phyloP scores from a whole-genome alignment of 2,797 vertebrate species.

The Leptatherina wallacei region DNA sequence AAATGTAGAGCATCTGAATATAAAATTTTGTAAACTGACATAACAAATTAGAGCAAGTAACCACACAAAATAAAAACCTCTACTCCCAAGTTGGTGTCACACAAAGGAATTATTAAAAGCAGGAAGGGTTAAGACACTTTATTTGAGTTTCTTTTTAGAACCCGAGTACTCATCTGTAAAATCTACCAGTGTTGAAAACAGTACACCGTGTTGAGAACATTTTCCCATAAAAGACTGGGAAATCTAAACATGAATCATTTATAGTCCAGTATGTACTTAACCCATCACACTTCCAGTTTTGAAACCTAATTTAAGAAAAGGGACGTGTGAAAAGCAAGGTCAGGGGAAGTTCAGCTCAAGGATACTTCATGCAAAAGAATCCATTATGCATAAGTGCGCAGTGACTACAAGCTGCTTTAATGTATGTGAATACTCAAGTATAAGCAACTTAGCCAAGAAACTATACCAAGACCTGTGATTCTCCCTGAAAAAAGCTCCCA shows the following conservation, averaged over 20 bases:
- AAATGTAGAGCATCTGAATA: slow-evolving; percentile 50
- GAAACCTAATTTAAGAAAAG: slow-evolving; percentile 30
- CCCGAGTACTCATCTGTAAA: slow-evolving; percentile 32
- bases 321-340: slow-evolving; percentile 25
- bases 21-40: slow-evolving; percentile 44
- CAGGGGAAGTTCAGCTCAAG: slow-evolving; percentile 55
- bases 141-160: slow-evolving; percentile 28
- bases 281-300: slow-evolving; percentile 30
- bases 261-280: slow-evolving; percentile 33
- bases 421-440: slow-evolving; percentile 28
- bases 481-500: slow-evolving; percentile 5
- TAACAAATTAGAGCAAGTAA: slow-evolving; percentile 12
- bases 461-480: slow-evolving; percentile 5
- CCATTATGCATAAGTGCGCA: slow-evolving; percentile 36
- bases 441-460: slow-evolving; percentile 12
- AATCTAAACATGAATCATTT: slow-evolving; percentile 47
- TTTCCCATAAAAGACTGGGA: slow-evolving; percentile 31
- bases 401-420: slow-evolving; percentile 29
- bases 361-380: slow-evolving; percentile 53
- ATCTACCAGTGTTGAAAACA: slow-evolving; percentile 15
- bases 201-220: slow-evolving; percentile 18
- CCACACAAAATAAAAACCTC: not conserved
- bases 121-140: slow-evolving; percentile 10
- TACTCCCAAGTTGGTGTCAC: slow-evolving; percentile 22
- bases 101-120: slow-evolving; percentile 30